Evolutionary conservation across 2,888 invertebrate genomes (phyloP).

Genomic region (Acleris literana): DNA sequence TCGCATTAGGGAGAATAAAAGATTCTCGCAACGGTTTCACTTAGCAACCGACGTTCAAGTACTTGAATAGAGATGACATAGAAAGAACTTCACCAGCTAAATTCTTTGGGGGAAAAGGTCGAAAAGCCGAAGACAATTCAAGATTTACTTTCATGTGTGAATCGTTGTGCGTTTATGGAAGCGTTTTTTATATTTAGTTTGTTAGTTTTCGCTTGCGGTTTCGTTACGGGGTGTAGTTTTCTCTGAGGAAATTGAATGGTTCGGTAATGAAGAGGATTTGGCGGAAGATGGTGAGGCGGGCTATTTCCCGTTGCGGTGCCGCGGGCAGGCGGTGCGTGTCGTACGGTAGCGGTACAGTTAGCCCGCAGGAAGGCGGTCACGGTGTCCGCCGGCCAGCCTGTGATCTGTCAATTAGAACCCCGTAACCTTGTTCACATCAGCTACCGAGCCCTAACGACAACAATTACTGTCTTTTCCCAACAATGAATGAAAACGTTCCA

Average conservation of each 20-base stretch:
- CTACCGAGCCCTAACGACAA: conserved; percentile 54
- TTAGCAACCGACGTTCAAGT: conserved; percentile 74
- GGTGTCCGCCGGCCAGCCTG: conserved; percentile 60
- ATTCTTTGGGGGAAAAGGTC: conserved; percentile 57
- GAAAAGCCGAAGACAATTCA: conserved; percentile 45
- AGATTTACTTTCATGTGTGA: conserved; percentile 57
- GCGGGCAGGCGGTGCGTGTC: conserved; percentile 58
- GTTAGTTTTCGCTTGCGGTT: conserved; percentile 58
- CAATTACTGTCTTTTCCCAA: conserved; percentile 48
- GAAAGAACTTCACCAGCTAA: conserved; percentile 59
- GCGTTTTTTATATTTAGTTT: conserved; percentile 46
- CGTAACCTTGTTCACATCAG: conserved; percentile 70
- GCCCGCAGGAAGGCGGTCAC: conserved; percentile 66
- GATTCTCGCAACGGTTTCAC: conserved; percentile 72
- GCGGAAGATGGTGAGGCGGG: conserved; percentile 47
- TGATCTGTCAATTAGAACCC: conserved; percentile 75
- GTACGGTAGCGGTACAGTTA: conserved; percentile 76
- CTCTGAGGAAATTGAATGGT: conserved; percentile 62
- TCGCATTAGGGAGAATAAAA: conserved; percentile 77
- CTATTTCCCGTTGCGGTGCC: conserved; percentile 70
- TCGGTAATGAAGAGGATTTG: conserved; percentile 52
- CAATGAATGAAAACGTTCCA: conserved; percentile 40
- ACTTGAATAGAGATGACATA: conserved; percentile 67
- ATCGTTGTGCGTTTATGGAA: conserved; percentile 41
- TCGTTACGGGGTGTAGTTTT: conserved; percentile 53